Evolutionary conservation across 2,113 vertebrate genomes (phyloP).

Genomic region (Dolichallabes microphthalmus): DNA sequence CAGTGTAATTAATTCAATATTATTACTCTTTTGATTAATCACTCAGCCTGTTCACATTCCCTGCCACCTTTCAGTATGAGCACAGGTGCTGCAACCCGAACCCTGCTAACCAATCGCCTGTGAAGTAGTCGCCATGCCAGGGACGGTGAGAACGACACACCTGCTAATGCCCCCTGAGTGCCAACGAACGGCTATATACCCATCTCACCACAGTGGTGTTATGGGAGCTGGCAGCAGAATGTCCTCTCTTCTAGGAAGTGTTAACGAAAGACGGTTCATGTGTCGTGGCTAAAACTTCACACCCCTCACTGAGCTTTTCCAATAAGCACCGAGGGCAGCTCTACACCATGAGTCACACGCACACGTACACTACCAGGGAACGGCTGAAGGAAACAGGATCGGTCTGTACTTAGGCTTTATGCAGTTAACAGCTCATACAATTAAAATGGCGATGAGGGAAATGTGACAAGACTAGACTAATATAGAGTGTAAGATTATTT

Average conservation of each 20-base stretch:
- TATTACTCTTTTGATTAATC: slow-evolving; percentile 22
- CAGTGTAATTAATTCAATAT: not conserved
- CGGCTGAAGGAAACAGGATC: not conserved
- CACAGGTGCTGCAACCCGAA: slow-evolving; percentile 53
- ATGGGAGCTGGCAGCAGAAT: slow-evolving; percentile 34
- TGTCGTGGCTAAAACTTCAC: slow-evolving; percentile 47
- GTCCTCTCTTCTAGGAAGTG: slow-evolving; percentile 46
- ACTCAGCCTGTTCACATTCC: slow-evolving; percentile 8
- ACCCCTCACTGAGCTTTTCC: slow-evolving; percentile 47
- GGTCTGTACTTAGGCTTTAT: not conserved
- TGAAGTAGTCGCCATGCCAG: slow-evolving; percentile 52
- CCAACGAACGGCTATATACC: slow-evolving; percentile 26
- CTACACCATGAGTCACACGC: slow-evolving; percentile 37
- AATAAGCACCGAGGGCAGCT: slow-evolving; percentile 48
- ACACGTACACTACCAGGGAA: slow-evolving; percentile 10
- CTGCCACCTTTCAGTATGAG: slow-evolving; percentile 41
- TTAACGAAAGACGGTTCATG: slow-evolving; percentile 42
- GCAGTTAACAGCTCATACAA: slow-evolving; percentile 22
- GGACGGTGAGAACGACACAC: slow-evolving; percentile 48
- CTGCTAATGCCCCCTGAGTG: slow-evolving; percentile 54
- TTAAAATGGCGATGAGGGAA: slow-evolving; percentile 39
- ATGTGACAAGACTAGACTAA: not conserved
- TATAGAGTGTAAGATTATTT: not conserved
- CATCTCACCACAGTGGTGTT: slow-evolving; percentile 34
- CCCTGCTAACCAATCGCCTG: slow-evolving; percentile 45